Conservation (phyloP, 2,888 invertebrate genomes). For the Nineta flava region DNA sequence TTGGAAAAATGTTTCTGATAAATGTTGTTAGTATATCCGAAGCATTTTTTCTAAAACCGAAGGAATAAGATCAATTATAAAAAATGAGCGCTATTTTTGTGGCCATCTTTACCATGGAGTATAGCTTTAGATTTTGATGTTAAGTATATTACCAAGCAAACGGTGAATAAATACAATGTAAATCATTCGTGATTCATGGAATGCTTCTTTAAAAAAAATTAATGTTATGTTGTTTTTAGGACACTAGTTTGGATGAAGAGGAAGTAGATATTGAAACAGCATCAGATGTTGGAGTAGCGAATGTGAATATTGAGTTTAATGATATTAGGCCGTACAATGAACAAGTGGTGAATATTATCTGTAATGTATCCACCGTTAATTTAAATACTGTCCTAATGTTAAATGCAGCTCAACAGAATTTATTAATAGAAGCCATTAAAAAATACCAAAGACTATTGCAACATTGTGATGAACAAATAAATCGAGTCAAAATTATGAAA, state of each 20-base stretch:
- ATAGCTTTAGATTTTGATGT: too few species aligned
- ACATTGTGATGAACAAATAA: not conserved
- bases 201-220: not conserved
- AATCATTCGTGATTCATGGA: too few species aligned
- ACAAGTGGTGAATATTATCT: not conserved
- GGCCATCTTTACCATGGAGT: too few species aligned
- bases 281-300: not conserved
- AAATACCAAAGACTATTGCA: not conserved
- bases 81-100: too few species aligned
- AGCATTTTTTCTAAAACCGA: too few species aligned
- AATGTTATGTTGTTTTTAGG: not conserved
- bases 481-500: not conserved
- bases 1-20: too few species aligned
- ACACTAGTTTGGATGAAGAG: not conserved
- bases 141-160: too few species aligned
- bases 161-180: too few species aligned
- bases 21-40: too few species aligned
- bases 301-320: not conserved
- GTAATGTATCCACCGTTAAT: not conserved
- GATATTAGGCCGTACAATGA: not conserved
- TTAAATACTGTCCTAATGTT: not conserved
- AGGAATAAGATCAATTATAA: too few species aligned
- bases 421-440: not conserved
- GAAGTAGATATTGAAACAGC: not conserved
- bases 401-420: not conserved